Conservation (phyloP, 2,113 vertebrate species). For the Ivindomyrus marchei region DNA sequence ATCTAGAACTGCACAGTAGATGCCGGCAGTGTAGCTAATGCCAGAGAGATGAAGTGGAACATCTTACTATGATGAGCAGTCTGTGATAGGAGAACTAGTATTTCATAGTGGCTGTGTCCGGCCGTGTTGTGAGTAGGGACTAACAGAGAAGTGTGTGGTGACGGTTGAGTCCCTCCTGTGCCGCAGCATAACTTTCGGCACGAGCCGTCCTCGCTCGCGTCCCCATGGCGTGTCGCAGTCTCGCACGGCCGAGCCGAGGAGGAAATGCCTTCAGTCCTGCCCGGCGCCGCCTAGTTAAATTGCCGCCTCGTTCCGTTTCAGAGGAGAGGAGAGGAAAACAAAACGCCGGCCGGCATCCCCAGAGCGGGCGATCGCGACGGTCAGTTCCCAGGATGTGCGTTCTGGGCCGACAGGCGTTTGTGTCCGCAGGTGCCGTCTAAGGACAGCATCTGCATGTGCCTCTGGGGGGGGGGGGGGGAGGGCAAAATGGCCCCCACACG, state of each 20-base stretch:
- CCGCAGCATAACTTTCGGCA: neutral
- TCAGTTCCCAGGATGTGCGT: neutral
- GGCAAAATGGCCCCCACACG: neutral
- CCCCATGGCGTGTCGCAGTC: neutral
- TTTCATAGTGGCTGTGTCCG: neutral
- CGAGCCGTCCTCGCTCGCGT: neutral
- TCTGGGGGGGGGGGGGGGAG: neutral
- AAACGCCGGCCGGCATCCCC: neutral
- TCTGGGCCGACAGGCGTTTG: neutral
- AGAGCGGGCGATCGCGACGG: neutral
- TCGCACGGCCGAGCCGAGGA: neutral
- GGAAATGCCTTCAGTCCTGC: slow-evolving; percentile 10
- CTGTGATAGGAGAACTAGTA: neutral
- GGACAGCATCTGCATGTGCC: neutral
- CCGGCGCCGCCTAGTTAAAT: slow-evolving; percentile 5
- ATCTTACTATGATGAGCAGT: neutral
- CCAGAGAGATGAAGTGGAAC: neutral
- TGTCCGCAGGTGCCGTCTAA: neutral
- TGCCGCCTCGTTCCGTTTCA: slow-evolving; percentile 5
- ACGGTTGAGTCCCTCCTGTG: neutral
- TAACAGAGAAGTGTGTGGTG: neutral
- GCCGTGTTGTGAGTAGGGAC: neutral
- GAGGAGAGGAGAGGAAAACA: neutral
- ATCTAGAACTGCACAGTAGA: neutral
- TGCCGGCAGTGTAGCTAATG: neutral